phyloP scores from a whole-genome alignment of 2,113 vertebrate species.

The Tursiops truncatus region DNA sequence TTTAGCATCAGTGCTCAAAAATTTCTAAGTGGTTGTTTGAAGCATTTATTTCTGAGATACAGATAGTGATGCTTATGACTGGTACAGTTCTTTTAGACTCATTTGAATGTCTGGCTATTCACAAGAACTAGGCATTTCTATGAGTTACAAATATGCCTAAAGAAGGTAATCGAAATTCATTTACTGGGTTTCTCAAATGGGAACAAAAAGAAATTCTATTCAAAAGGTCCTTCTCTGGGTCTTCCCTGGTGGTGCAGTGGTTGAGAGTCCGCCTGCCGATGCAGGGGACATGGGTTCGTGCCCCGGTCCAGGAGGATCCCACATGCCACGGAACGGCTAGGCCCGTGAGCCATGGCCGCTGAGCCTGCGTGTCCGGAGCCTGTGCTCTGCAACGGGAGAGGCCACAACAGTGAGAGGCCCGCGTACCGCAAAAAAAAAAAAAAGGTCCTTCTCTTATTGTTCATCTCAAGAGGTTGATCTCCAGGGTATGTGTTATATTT shows the following conservation, averaged over 20 bases:
- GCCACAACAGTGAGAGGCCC: too few relatives aligned
- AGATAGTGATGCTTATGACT: background rate
- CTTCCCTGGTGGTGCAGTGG: too few relatives aligned
- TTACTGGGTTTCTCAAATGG: background rate
- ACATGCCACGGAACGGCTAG: too few relatives aligned
- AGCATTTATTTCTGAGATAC: background rate
- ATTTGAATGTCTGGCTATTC: background rate
- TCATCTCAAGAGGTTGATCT: background rate
- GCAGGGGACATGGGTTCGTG: too few relatives aligned
- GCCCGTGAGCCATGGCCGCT: too few relatives aligned
- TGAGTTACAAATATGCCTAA: background rate
- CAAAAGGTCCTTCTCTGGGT: background rate
- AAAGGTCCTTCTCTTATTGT: background rate
- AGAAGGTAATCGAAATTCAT: background rate
- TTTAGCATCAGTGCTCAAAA: background rate
- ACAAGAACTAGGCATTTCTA: background rate
- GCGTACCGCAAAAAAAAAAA: background rate
- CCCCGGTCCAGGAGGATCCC: too few relatives aligned
- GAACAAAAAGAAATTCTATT: background rate
- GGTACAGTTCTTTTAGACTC: background rate
- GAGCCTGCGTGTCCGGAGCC: too few relatives aligned
- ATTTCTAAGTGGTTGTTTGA: background rate
- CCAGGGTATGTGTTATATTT: background rate
- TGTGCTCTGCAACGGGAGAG: too few relatives aligned
- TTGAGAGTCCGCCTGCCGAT: too few relatives aligned